Evolutionary conservation across 1,140 invertebrate species (phyloP), one percentile per base, ranked within the genome.

Genomic region (Atta colombica): DNA sequence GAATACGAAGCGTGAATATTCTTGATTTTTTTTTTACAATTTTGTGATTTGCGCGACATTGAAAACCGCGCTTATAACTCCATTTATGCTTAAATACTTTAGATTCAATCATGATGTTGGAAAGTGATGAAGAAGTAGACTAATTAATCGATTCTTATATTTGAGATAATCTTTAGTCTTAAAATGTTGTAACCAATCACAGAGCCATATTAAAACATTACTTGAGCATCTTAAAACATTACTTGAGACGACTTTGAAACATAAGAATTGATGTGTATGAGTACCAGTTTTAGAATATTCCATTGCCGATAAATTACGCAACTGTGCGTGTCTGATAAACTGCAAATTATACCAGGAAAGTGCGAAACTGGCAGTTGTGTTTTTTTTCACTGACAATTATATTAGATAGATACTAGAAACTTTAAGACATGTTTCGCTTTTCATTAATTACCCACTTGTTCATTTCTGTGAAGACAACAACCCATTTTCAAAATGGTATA

Each of bases 391-490:
- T 35, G n/a, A 53, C 61, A 1, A 7, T 65, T 28, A 6, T 25
- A 16, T 77, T 77, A 45, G n/a, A 45, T 77, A 45, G n/a, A 45
- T 45, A 14, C 28, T 35, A 80, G 77, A 80, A 35, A 80, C 18
- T 68, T 53, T 60, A 21, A 80, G 14, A 39, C 28, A 6, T 68
- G n/a, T 78, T 78, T 66, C 61, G 61, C 61, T 68, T 68, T 49
- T 80, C 61, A 53, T 53, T 80, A 68, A 80, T 80, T 35, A 80
- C 31, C 35, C 61, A 53, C 61, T 80, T 58, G 35, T 75, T 75
- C 55, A 75, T 21, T 25, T 75, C 55, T 75, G 35, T 45, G 55
- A 75, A 75, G n/a, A 35, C n/a, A 21, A 35, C 35, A 60, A 39
- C 55, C n/a, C 21, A 71, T 71, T 71, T 63, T 63, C 25, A n/a